These are phyloP conservation scores for Cryptocephalus moraei DNA, from an alignment of 2,888 invertebrate species.

Conservation along the genomic window DNA sequence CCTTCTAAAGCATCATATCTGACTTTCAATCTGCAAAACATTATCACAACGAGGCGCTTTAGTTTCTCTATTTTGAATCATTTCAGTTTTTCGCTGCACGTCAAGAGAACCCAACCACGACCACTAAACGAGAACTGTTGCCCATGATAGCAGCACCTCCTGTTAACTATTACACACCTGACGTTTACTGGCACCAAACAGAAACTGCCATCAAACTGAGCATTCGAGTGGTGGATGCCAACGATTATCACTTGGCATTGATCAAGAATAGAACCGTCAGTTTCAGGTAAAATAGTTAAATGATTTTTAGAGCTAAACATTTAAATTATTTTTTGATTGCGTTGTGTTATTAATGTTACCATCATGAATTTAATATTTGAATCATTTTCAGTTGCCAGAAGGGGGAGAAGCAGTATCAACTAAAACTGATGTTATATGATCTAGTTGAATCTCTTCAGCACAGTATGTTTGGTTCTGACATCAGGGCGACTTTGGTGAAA, in stretches of 20 bases:
- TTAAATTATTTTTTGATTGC: background rate
- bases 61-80: too few relatives aligned
- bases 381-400: slow-evolving; percentile 20
- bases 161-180: slow-evolving; percentile 25
- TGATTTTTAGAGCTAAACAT: background rate
- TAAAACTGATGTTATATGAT: slow-evolving; percentile 26
- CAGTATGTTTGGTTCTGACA: slow-evolving; percentile 20
- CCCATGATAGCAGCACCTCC: slow-evolving; percentile 17
- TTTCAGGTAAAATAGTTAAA: slow-evolving; percentile 21
- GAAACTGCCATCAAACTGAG: slow-evolving; percentile 21
- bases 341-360: background rate
- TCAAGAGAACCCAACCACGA: background rate
- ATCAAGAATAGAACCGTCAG: slow-evolving; percentile 22
- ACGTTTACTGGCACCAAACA: slow-evolving; percentile 31
- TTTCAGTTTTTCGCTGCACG: too few relatives aligned
- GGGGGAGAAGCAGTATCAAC: slow-evolving; percentile 21
- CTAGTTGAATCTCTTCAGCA: slow-evolving; percentile 22
- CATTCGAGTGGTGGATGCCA: slow-evolving; percentile 24
- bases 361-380: background rate
- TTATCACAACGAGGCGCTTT: too few relatives aligned
- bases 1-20: too few relatives aligned
- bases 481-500: slow-evolving; percentile 26
- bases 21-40: too few relatives aligned
- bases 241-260: slow-evolving; percentile 21
- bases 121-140: slow-evolving; percentile 11